These are phyloP conservation scores for Calycopis cecrops DNA, from an alignment of 1,140 invertebrate genomes.

Conservation along the genomic window DNA sequence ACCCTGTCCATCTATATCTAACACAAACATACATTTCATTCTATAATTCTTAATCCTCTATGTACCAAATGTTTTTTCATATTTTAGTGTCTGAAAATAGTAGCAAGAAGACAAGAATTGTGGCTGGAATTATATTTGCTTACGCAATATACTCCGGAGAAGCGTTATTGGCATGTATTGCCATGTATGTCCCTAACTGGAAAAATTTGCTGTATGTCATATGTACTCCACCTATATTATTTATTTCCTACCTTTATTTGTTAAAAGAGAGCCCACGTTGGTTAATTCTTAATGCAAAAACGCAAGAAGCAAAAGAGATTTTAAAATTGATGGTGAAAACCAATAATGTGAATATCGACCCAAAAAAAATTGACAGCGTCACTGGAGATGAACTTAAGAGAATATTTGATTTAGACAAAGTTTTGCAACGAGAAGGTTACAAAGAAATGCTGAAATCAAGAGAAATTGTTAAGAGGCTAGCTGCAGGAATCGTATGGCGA, in stretches of 20 bases:
- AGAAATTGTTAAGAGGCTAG: conserved; percentile 42
- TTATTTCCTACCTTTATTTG: conserved; percentile 76
- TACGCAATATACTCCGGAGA: conserved; percentile 83
- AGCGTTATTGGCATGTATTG: conserved; percentile 78
- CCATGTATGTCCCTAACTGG: conserved; percentile 83
- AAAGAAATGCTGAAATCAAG: conserved; percentile 37
- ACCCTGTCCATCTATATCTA: too few species aligned
- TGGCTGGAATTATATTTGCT: conserved; percentile 80
- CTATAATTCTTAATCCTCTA: not conserved
- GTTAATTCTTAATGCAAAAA: conserved; percentile 82
- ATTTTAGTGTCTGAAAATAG: conserved; percentile 84
- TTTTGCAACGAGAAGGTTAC: conserved; percentile 34
- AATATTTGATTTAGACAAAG: conserved; percentile 33
- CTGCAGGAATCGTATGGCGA: conserved; percentile 75
- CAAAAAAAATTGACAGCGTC: conserved; percentile 30
- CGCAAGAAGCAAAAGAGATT: conserved; percentile 77
- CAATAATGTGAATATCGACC: conserved; percentile 71
- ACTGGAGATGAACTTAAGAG: conserved; percentile 35
- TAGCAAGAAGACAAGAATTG: conserved; percentile 79
- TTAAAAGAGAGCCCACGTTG: conserved; percentile 82
- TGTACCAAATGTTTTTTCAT: conserved; percentile 13
- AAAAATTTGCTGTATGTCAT: conserved; percentile 78
- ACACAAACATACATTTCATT: not conserved
- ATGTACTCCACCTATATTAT: conserved; percentile 79
- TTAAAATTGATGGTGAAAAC: conserved; percentile 76